phyloP scores from a whole-genome alignment of 1,140 invertebrate species.

The Neoseiulus cucumeris region DNA sequence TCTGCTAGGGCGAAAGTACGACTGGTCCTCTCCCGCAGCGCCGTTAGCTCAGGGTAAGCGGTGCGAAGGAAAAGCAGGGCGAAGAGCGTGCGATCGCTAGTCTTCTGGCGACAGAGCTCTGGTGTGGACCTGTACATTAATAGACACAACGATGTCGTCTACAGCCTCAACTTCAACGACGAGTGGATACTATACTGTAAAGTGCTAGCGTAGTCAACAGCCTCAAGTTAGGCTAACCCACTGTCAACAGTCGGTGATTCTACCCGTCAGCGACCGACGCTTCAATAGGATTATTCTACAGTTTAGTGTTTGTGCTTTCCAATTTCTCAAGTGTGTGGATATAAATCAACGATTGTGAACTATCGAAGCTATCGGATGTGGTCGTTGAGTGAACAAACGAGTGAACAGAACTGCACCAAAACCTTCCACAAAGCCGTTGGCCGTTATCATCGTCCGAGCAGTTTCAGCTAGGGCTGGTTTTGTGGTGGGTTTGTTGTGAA shows the following conservation, averaged over 20 bases:
- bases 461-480: not conserved
- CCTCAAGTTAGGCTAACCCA: not conserved
- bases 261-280: not conserved
- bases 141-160: not conserved
- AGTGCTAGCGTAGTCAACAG: not conserved
- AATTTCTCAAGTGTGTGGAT: not conserved
- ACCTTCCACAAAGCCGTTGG: not conserved
- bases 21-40: not conserved
- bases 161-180: not conserved
- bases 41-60: conserved; percentile 8
- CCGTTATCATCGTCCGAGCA: not conserved
- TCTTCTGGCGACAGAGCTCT: conserved; percentile 5
- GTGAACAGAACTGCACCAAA: no score
- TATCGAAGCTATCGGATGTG: not conserved
- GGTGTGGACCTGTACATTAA: not conserved
- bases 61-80: not conserved
- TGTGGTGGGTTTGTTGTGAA: not conserved
- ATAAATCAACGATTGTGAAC: not conserved
- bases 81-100: conserved; percentile 5
- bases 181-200: not conserved
- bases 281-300: not conserved
- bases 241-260: no score
- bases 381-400: not conserved
- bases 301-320: not conserved
- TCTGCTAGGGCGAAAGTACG: not conserved